Base-by-base conservation (phyloP, 2,888 invertebrate genomes). In the Cancer borealis region DNA sequence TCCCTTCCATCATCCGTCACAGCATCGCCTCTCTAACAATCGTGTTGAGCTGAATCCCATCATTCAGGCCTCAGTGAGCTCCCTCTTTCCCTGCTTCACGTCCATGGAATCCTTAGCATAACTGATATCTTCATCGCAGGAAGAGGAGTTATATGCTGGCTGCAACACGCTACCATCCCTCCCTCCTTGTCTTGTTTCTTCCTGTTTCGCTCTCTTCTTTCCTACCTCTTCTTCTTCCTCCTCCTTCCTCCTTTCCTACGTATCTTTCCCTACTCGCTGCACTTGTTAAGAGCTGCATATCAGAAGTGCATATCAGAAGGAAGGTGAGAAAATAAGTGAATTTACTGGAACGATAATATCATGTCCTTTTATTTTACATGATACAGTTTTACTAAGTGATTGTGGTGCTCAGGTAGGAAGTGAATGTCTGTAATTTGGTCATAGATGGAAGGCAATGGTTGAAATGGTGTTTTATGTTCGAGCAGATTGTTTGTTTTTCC, bases 71-170 rank as follows among this genome's bases (percentile, higher is more conserved):
- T n/a, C 73, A 79, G 73, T 6, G 73, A 79, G 73, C 73, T 79
- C 73, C 73, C 60, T 79, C 73, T 79, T 79, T 79, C 73, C 73
- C 73, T 79, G 73, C 73, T 26, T 10, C 10, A 26, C 73, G 73
- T 79, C 73, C 73, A n/a, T n/a, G 26, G 73, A 79, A 79, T 79
- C 73, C 73, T 79, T 79, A 79, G 26, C 73, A 79, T 79, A 79
- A 26, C 26, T 10, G 73, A 79, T n/a, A 79, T 26, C 73, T 79
- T 79, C 73, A 26, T 79, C 73, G 26, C 30, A 79, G 73, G 73
- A 26, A 26, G 10, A 79, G n/a, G 26, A 26, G 73, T 21, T 60
- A 60, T 60, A 60, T 5, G 17, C 8, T 60, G 60, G 60, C 21
- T 60, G 21, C 60, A 17, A 21, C 60, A 21, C 60, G 60, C 60